Evolutionary conservation across 2,113 vertebrate genomes (phyloP).

Genomic region (Protomyctophum bolini): DNA sequence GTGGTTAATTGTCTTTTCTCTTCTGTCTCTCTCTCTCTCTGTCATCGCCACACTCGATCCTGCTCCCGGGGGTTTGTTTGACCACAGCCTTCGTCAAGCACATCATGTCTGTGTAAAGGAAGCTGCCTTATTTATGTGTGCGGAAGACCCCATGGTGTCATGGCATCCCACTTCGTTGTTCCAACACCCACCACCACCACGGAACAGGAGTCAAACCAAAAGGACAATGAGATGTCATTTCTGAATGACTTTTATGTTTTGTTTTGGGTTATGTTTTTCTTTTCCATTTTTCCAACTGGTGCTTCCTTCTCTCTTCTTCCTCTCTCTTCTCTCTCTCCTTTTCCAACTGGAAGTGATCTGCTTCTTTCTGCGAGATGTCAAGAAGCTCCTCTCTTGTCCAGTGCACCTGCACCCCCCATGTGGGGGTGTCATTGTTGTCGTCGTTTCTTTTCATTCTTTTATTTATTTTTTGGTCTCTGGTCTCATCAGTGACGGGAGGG

Average conservation of each 20-base stretch:
- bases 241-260: slow-evolving; percentile 68
- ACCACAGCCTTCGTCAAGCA: slow-evolving; percentile 95
- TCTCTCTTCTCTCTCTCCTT: slow-evolving; percentile 22
- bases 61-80: no score
- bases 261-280: slow-evolving; percentile 36
- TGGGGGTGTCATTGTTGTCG: slow-evolving; percentile 7
- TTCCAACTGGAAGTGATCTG: slow-evolving; percentile 45
- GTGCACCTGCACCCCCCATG: slow-evolving; percentile 10
- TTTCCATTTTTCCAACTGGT: slow-evolving; percentile 56
- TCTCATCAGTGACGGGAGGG: slow-evolving; percentile 60
- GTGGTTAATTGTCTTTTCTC: not conserved
- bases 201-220: slow-evolving; percentile 71
- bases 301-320: slow-evolving; percentile 43
- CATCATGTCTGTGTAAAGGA: slow-evolving; percentile 93
- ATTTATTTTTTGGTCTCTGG: slow-evolving; percentile 21
- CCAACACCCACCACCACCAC: slow-evolving; percentile 60
- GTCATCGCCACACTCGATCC: slow-evolving; percentile 12
- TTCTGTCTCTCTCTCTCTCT: slow-evolving; percentile 15
- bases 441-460: slow-evolving; percentile 28
- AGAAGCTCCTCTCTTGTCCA: slow-evolving; percentile 25
- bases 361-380: slow-evolving; percentile 41
- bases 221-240: slow-evolving; percentile 82
- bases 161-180: slow-evolving; percentile 76
- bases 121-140: slow-evolving; percentile 66
- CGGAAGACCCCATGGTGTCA: slow-evolving; percentile 85